A percentile compares a stretch with the other conserved stretches of the same genome.
phyloP scores from a whole-genome alignment of 2,888 invertebrate genomes.

The Ochlodes sylvanus region DNA sequence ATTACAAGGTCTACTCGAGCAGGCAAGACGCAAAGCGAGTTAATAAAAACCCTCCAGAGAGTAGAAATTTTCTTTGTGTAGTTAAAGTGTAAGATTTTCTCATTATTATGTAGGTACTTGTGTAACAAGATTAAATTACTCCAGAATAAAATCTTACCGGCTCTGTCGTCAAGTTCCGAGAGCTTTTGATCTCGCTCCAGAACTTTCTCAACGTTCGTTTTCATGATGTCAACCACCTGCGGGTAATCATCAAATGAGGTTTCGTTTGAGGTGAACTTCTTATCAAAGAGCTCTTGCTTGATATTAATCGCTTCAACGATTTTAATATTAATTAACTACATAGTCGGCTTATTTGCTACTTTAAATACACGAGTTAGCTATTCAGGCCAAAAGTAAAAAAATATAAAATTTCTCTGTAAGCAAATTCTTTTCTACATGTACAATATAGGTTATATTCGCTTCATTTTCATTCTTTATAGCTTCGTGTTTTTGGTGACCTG shows the following conservation, averaged over 20 bases:
- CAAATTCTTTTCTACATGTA: too few relatives aligned
- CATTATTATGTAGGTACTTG: not conserved
- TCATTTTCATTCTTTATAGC: too few relatives aligned
- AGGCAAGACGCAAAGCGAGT: too few relatives aligned
- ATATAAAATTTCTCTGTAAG: too few relatives aligned
- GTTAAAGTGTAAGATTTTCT: not conserved
- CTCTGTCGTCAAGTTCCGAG: constrained; percentile 97
- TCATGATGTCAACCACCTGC: constrained; percentile 97
- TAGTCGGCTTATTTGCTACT: not conserved
- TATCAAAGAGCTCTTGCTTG: constrained; percentile 8
- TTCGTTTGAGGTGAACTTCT: constrained; percentile 6
- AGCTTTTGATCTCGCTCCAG: constrained; percentile 98
- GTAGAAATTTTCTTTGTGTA: not conserved
- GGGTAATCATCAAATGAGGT: constrained; percentile 41
- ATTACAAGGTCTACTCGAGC: too few relatives aligned
- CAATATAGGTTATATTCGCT: too few relatives aligned
- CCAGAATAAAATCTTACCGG: constrained; percentile 70
- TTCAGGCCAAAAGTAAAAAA: too few relatives aligned
- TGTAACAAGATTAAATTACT: constrained; percentile 15
- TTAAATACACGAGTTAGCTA: not conserved
- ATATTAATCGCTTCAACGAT: not conserved
- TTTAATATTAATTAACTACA: not conserved
- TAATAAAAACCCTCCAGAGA: not conserved
- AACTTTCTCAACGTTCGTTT: constrained; percentile 98
- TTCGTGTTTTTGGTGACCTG: too few relatives aligned